phyloP scores from a whole-genome alignment of 2,888 invertebrate genomes.

The Maniola hyperantus region DNA sequence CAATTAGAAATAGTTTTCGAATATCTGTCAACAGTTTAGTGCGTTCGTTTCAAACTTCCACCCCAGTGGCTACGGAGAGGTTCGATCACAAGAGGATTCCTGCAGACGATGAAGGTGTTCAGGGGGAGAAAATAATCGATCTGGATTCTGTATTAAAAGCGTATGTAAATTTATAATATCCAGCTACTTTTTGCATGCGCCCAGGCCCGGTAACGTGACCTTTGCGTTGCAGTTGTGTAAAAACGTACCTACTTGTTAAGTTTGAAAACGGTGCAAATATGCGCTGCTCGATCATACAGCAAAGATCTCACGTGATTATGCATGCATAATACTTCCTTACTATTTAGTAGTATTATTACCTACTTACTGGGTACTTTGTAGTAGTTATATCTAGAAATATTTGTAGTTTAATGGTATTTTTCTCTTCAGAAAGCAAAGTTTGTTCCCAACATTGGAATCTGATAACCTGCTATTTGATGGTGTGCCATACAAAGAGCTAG shows the following conservation, averaged over 20 bases:
- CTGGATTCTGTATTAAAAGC: conserved; percentile 85
- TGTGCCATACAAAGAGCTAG: conserved; percentile 89
- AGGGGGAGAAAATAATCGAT: conserved; percentile 88
- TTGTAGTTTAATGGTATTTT: conserved; percentile 1
- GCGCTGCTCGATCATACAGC: too few species aligned
- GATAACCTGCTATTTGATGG: conserved; percentile 89
- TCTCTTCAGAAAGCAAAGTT: conserved; percentile 83
- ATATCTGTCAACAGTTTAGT: conserved; percentile 50
- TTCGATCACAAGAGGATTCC: conserved; percentile 75
- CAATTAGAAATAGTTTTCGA: conserved; percentile 56
- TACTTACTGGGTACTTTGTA: too few species aligned
- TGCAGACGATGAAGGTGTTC: conserved; percentile 88
- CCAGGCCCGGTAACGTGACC: too few species aligned
- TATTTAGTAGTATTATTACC: too few species aligned
- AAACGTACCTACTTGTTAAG: too few species aligned
- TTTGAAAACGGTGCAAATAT: too few species aligned
- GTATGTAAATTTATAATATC: conserved; percentile 64
- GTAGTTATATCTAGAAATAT: too few species aligned
- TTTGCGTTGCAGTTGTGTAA: too few species aligned
- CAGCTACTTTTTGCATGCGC: too few species aligned
- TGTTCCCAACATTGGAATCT: conserved; percentile 89
- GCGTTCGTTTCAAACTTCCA: conserved; percentile 63
- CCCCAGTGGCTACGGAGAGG: conserved; percentile 58
- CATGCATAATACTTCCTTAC: too few species aligned
- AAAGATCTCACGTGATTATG: too few species aligned